phyloP scores from a whole-genome alignment of 30 jellyfish, hydroid and myxozoan genomes.

The Rhopilema esculentum region DNA sequence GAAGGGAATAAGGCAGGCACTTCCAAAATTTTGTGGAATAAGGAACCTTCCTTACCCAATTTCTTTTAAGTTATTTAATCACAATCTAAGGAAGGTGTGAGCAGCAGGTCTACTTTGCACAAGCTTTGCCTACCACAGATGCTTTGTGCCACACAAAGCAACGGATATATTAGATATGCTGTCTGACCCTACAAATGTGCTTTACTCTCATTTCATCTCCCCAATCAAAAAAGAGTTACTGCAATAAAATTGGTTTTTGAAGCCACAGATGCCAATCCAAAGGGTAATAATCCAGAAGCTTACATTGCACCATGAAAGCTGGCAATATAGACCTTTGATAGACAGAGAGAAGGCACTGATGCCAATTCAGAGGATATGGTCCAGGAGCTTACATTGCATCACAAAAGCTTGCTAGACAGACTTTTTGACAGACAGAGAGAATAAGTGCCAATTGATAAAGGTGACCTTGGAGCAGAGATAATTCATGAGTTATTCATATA shows the following conservation, averaged over 20 bases:
- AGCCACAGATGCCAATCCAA: constrained; percentile 66
- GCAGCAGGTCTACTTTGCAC: constrained; percentile 57
- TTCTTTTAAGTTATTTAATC: too few relatives aligned
- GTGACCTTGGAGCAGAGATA: constrained; percentile 62
- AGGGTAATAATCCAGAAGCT: too few relatives aligned
- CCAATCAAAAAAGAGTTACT: constrained; percentile 47
- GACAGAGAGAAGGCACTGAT: too few relatives aligned
- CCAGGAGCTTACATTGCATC: constrained; percentile 53
- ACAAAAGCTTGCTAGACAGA: constrained; percentile 46
- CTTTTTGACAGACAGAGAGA: constrained; percentile 30
- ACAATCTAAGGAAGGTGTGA: too few relatives aligned
- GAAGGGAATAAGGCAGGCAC: too few relatives aligned
- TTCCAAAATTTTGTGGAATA: too few relatives aligned
- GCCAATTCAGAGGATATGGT: constrained; percentile 61
- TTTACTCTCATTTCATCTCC: constrained; percentile 48
- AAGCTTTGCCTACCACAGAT: constrained; percentile 56
- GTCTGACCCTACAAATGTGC: constrained; percentile 58
- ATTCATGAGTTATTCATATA: constrained; percentile 11
- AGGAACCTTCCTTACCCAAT: too few relatives aligned
- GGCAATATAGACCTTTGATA: too few relatives aligned
- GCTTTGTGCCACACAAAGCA: constrained; percentile 56
- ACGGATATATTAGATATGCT: constrained; percentile 44
- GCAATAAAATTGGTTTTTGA: constrained; percentile 39
- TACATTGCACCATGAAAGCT: too few relatives aligned
- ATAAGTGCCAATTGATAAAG: constrained; percentile 16